Conservation (phyloP, 2,888 invertebrate genomes). For the Cepaea hortensis region DNA sequence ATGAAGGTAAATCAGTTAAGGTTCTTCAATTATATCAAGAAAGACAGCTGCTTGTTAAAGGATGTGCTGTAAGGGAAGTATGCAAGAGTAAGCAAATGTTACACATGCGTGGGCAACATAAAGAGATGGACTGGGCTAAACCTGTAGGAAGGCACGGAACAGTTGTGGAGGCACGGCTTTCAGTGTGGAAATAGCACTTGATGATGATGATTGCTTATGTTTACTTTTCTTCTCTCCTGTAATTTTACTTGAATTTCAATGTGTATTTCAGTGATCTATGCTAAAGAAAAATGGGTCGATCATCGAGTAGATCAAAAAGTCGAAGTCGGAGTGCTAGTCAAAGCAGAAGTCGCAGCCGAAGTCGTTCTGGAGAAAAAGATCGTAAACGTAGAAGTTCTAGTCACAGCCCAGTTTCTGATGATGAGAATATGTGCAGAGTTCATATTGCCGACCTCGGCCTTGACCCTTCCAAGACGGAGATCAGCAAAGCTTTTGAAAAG, state of each 20-base stretch:
- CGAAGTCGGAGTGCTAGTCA: conserved; percentile 53
- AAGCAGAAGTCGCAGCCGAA: conserved; percentile 43
- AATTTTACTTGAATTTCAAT: background rate
- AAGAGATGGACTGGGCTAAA: no score
- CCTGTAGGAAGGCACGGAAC: no score
- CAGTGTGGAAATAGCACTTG: no score
- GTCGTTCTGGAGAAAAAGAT: conserved; percentile 42
- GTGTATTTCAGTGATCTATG: conserved; percentile 1
- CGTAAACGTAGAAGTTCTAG: conserved; percentile 54
- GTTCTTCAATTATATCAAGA: no score
- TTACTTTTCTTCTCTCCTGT: no score
- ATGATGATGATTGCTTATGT: no score
- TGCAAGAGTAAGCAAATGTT: no score
- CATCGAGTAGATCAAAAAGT: conserved; percentile 48
- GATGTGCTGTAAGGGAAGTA: no score
- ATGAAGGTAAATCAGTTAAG: no score
- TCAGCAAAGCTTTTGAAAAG: conserved; percentile 79
- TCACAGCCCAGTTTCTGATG: conserved; percentile 55
- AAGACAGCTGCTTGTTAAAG: no score
- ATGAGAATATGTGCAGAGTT: conserved; percentile 69
- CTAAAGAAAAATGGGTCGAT: conserved; percentile 38
- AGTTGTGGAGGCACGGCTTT: no score
- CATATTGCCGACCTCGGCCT: conserved; percentile 80
- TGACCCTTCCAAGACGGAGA: conserved; percentile 78
- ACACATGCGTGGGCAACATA: no score